Evolutionary conservation across 2,113 vertebrate genomes (phyloP).

Genomic region (Blennius ocellaris): DNA sequence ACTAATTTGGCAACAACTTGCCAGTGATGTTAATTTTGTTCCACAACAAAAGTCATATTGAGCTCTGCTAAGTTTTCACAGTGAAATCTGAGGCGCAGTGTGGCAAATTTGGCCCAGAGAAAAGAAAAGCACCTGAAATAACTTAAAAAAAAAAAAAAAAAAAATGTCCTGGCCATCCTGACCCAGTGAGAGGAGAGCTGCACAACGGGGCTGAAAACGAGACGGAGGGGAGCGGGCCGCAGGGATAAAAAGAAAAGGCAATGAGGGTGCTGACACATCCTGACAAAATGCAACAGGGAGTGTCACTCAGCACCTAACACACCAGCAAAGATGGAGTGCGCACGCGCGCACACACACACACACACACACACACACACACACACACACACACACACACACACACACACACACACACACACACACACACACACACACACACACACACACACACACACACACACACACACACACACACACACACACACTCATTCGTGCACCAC

Average conservation of each 20-base stretch:
- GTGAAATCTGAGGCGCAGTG: slow-evolving; percentile 12
- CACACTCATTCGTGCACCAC: slow-evolving; percentile 1
- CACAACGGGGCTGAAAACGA: slow-evolving; percentile 19
- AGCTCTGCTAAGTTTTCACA: slow-evolving; percentile 4
- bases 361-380: slow-evolving; percentile 6
- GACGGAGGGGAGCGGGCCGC: slow-evolving; percentile 6
- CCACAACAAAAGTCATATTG: neutral
- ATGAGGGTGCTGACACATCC: slow-evolving; percentile 67
- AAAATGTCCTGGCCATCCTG: neutral
- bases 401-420: neutral
- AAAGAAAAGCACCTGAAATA: slow-evolving; percentile 10
- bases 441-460: slow-evolving; percentile 27
- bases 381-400: neutral
- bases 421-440: slow-evolving; percentile 12
- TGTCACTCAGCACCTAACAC: slow-evolving; percentile 70
- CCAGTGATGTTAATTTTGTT: too few relatives aligned
- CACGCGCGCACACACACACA: slow-evolving; percentile 35
- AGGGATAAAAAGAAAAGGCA: slow-evolving; percentile 47
- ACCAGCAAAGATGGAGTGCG: slow-evolving; percentile 6
- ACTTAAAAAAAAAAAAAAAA: neutral
- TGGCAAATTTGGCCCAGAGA: neutral
- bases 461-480: slow-evolving; percentile 14
- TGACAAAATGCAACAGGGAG: slow-evolving; percentile 69
- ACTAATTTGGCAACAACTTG: too few relatives aligned
- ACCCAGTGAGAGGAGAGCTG: slow-evolving; percentile 1